A percentile compares a stretch with the other conserved stretches of the same genome.
These are phyloP conservation scores for Caradrina clavipalpis DNA, from an alignment of 2,888 invertebrate genomes.

Conservation along the genomic window DNA sequence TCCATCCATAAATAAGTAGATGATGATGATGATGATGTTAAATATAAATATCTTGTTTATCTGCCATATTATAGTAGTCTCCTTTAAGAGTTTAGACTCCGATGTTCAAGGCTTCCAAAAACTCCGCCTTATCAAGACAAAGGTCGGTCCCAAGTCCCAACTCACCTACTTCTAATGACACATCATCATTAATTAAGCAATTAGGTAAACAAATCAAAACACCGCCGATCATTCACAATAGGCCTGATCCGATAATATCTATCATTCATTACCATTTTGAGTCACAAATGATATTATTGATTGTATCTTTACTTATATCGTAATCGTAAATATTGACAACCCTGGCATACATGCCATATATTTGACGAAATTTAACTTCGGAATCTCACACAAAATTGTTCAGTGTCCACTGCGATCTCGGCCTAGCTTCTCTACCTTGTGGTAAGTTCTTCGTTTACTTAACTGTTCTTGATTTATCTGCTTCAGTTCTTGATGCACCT, in stretches of 20 bases:
- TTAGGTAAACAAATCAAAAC: slow-evolving; percentile 21
- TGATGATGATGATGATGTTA: no score
- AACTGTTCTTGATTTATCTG: background rate
- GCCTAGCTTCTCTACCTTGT: slow-evolving; percentile 70
- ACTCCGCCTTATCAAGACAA: background rate
- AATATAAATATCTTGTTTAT: no score
- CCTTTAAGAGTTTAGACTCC: no score
- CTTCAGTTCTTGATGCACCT: background rate
- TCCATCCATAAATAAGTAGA: no score
- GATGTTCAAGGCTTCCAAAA: background rate
- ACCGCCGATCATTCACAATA: slow-evolving; percentile 13
- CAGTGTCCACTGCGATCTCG: slow-evolving; percentile 76
- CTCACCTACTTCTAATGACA: background rate
- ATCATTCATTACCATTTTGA: slow-evolving; percentile 3
- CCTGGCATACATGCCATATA: slow-evolving; percentile 68
- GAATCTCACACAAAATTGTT: slow-evolving; percentile 64
- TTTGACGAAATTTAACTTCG: slow-evolving; percentile 77
- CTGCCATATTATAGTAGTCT: no score
- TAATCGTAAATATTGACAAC: slow-evolving; percentile 67
- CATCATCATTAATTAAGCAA: background rate
- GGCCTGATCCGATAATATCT: slow-evolving; percentile 16
- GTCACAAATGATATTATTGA: background rate
- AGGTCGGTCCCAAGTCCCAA: background rate
- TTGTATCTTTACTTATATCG: slow-evolving; percentile 33
- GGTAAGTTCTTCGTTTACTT: slow-evolving; percentile 69